Conservation (phyloP, 2,888 invertebrate genomes). For the Patella pellucida region DNA sequence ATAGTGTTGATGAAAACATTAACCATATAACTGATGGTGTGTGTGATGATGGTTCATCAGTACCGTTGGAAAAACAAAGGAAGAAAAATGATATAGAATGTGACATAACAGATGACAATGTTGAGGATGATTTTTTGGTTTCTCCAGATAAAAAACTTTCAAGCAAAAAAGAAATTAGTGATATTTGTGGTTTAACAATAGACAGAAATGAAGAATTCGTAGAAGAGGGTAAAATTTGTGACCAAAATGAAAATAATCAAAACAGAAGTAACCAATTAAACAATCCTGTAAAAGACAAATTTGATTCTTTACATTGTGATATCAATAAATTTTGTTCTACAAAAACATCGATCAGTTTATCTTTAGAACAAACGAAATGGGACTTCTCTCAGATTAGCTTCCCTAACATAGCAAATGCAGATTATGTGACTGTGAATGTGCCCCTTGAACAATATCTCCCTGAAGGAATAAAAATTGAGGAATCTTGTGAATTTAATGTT, state of each 20-base stretch:
- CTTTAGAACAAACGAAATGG: constrained; percentile 28
- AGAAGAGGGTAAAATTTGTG: neutral
- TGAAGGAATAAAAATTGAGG: neutral
- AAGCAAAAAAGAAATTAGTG: neutral
- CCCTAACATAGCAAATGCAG: constrained; percentile 47
- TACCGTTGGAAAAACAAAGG: neutral
- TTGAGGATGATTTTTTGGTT: neutral
- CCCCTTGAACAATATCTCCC: constrained; percentile 26
- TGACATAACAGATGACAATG: neutral
- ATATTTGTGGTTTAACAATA: no score
- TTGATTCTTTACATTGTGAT: neutral
- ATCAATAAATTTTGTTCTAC: neutral
- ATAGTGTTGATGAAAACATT: neutral
- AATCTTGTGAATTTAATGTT: neutral
- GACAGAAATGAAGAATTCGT: neutral
- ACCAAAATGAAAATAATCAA: neutral
- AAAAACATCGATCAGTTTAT: neutral
- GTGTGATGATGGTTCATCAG: constrained; percentile 5
- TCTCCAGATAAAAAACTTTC: neutral
- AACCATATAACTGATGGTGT: neutral
- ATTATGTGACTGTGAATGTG: constrained; percentile 25
- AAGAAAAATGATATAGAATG: neutral
- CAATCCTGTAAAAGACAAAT: neutral
- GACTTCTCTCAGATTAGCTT: constrained; percentile 46
- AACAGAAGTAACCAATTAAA: neutral